These are phyloP conservation scores for Lepidurus couesii DNA, from an alignment of 1,140 invertebrate genomes.

Conservation along the genomic window DNA sequence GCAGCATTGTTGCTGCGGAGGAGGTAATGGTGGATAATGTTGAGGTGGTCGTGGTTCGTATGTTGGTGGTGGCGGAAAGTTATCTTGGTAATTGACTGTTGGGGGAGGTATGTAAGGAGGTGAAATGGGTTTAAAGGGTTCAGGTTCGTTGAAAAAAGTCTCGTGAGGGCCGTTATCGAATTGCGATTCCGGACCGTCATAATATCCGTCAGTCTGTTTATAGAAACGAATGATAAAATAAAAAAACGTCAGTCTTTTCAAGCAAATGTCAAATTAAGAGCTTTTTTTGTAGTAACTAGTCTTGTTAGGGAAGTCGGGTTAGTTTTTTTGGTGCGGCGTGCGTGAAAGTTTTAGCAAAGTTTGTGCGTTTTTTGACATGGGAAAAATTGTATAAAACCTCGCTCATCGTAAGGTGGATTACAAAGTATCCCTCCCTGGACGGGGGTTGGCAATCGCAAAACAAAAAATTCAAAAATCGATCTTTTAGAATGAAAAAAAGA, in stretches of 20 bases:
- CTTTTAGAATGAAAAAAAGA: neutral
- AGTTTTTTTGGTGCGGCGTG: neutral
- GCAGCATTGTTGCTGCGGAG: slow-evolving; percentile 1
- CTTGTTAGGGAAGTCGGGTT: slow-evolving; percentile 7
- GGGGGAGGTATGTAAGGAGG: neutral
- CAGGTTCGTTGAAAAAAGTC: neutral
- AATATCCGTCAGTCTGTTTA: slow-evolving; percentile 10
- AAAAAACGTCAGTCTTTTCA: neutral
- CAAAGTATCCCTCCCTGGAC: neutral
- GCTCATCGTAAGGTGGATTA: neutral
- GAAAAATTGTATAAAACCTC: slow-evolving; percentile 16
- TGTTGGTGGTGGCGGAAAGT: neutral
- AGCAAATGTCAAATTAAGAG: neutral
- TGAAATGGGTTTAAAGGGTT: neutral
- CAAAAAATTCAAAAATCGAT: neutral
- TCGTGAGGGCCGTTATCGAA: neutral
- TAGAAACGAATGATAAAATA: neutral
- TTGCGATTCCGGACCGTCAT: neutral
- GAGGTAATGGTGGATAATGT: neutral
- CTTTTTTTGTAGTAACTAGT: neutral
- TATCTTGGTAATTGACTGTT: neutral
- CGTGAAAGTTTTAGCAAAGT: neutral
- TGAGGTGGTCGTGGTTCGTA: neutral
- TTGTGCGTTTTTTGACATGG: neutral
- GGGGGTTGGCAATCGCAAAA: neutral